phyloP scores from a whole-genome alignment of 2,888 invertebrate species.

The Herminia tarsipennalis region DNA sequence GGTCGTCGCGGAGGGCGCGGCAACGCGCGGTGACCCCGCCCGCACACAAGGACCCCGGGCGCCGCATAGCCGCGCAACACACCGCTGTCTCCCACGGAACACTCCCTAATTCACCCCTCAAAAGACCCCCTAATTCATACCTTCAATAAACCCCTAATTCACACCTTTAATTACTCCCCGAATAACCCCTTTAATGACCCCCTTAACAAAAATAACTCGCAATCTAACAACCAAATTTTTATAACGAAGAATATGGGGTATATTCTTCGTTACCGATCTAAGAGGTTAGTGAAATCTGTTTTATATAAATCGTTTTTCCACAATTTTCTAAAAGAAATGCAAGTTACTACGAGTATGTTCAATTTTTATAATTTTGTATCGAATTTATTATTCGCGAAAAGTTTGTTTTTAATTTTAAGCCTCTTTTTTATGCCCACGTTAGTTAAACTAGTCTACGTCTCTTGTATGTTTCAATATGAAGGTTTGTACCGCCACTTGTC shows the following conservation, averaged over 20 bases:
- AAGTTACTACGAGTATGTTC: neutral
- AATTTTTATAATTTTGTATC: neutral
- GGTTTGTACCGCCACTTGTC: neutral
- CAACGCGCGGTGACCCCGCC: slow-evolving; percentile 59
- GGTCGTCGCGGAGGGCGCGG: slow-evolving; percentile 70
- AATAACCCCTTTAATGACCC: too few species aligned
- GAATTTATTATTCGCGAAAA: slow-evolving; percentile 5
- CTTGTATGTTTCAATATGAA: slow-evolving; percentile 5
- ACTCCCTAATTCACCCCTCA: neutral
- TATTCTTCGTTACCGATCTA: too few species aligned
- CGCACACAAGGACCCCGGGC: slow-evolving; percentile 38
- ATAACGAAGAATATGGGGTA: too few species aligned
- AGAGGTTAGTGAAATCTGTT: slow-evolving; percentile 18
- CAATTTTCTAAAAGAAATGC: neutral
- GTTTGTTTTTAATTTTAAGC: slow-evolving; percentile 3
- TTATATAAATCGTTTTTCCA: neutral
- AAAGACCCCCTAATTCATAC: neutral
- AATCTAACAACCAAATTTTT: neutral
- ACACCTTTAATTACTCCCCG: neutral
- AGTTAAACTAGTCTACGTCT: slow-evolving; percentile 9
- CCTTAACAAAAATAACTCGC: neutral
- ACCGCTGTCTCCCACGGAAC: slow-evolving; percentile 23
- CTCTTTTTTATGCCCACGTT: slow-evolving; percentile 23
- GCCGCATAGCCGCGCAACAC: slow-evolving; percentile 44
- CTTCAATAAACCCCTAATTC: too few species aligned